Conservation (phyloP, 2,888 invertebrate species). For the Alitta virens region DNA sequence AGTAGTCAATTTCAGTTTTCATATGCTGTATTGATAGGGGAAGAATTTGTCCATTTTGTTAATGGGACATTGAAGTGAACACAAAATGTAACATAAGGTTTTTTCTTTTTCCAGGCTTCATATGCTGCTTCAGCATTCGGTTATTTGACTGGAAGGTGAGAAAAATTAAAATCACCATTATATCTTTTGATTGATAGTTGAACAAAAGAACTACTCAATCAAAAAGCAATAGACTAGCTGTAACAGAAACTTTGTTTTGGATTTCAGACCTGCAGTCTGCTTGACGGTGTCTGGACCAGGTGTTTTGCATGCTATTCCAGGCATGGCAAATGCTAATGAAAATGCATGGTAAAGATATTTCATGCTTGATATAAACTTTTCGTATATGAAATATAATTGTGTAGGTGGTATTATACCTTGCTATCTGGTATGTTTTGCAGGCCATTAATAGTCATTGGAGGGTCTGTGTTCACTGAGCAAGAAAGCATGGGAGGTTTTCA, state of each 20-base stretch:
- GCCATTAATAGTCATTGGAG: constrained; percentile 88
- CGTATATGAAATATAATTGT: neutral
- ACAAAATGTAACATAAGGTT: no score
- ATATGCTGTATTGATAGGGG: no score
- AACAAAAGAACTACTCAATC: no score
- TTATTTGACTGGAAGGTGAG: constrained; percentile 78
- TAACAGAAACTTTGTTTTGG: neutral
- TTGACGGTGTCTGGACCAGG: constrained; percentile 95
- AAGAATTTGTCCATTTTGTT: no score
- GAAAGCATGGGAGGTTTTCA: constrained; percentile 96
- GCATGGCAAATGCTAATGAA: constrained; percentile 94
- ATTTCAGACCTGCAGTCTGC: constrained; percentile 67
- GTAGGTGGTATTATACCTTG: no score
- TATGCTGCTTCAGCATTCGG: constrained; percentile 97
- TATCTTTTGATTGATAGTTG: no score
- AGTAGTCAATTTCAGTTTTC: no score
- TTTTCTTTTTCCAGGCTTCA: constrained; percentile 67
- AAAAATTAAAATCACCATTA: neutral
- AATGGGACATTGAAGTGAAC: no score
- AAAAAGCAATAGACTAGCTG: no score
- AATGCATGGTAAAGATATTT: constrained; percentile 89
- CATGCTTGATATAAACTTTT: constrained; percentile 12
- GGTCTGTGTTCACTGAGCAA: constrained; percentile 86
- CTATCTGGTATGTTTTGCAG: constrained; percentile 48
- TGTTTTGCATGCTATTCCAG: constrained; percentile 84